Evolutionary conservation across 2,113 vertebrate species (phyloP), one percentile per base, ranked within the genome.

Genomic region (Lophura nycthemera): DNA sequence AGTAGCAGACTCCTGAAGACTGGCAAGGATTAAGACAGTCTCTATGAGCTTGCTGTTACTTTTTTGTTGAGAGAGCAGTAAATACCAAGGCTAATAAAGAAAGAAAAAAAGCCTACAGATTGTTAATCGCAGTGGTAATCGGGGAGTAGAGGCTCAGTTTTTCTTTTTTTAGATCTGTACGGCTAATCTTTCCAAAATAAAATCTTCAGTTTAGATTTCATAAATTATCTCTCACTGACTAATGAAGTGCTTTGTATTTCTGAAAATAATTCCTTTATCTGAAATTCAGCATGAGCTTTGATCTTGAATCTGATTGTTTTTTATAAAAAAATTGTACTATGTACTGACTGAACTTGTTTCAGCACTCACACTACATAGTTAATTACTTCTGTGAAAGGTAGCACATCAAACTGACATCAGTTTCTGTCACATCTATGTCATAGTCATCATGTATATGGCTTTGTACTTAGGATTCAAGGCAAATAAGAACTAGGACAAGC

Each of bases 391-490:
- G 59, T 59, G 45, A 82, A 88, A 86, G 89, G n/a, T 64, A 79
- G 38, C 30, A 69, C 43, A 38, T 19, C 73, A 13, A 79, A 87
- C 42, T 43, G 42, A 66, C 0, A 3, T 67, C 81, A 7, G 36
- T 42, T 93, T 0, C 2, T 85, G 95, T 93, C 89, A 59, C 71
- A 59, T 75, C 91, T 10, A 56, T 59, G 82, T 36, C 59, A 89
- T 74, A 89, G 32, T 84, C 73, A 42, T 59, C 21, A 69, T 70
- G 90, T 94, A 66, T 79, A 78, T 66, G 77, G 48, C 57, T 70
- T 45, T 52, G 81, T 93, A 42, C 60, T 95, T 95, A 86, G 25
- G 78, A 92, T 95, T 92, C 87, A 91, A 71, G 64, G 67, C 72
- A 71, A 67, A 72, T 80, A 60, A 81, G 79, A 91, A 89, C 69